Percentiles rank a stretch among this genome's conserved stretches.
Conservation (phyloP, 2,888 invertebrate species). For the Eupithecia subfuscata region DNA sequence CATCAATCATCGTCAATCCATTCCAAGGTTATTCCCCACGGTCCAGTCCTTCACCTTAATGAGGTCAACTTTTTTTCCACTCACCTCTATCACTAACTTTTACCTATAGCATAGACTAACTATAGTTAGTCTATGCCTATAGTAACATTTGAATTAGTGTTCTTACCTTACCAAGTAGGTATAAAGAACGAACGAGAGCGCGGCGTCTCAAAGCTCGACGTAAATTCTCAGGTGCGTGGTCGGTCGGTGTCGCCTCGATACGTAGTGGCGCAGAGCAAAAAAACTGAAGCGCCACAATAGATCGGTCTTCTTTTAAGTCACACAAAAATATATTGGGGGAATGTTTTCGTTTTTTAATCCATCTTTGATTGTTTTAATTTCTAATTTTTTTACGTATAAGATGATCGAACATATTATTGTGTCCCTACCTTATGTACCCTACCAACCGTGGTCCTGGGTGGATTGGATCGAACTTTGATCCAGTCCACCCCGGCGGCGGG, state of each 20-base stretch:
- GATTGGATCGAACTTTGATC: too few relatives aligned
- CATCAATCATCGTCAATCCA: neutral
- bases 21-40: neutral
- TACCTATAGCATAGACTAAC: too few relatives aligned
- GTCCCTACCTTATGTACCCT: too few relatives aligned
- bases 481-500: too few relatives aligned
- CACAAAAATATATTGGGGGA: constrained; percentile 67
- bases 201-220: constrained; percentile 72
- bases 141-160: neutral
- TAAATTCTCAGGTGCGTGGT: constrained; percentile 76
- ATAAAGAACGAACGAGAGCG: constrained; percentile 39
- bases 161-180: too few relatives aligned
- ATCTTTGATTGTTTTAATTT: too few relatives aligned
- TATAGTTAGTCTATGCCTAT: too few relatives aligned
- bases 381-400: too few relatives aligned
- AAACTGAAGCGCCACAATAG: constrained; percentile 76
- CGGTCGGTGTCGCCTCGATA: constrained; percentile 47
- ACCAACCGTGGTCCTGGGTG: too few relatives aligned
- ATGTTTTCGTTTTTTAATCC: constrained; percentile 51
- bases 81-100: neutral
- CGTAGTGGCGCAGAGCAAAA: constrained; percentile 64
- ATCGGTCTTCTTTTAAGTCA: constrained; percentile 67
- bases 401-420: too few relatives aligned
- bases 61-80: neutral
- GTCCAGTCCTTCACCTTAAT: neutral